Percentiles rank a stretch among this genome's conserved stretches.
Evolutionary conservation across 2,113 vertebrate genomes (phyloP).

Genomic region (Isurus oxyrinchus): DNA sequence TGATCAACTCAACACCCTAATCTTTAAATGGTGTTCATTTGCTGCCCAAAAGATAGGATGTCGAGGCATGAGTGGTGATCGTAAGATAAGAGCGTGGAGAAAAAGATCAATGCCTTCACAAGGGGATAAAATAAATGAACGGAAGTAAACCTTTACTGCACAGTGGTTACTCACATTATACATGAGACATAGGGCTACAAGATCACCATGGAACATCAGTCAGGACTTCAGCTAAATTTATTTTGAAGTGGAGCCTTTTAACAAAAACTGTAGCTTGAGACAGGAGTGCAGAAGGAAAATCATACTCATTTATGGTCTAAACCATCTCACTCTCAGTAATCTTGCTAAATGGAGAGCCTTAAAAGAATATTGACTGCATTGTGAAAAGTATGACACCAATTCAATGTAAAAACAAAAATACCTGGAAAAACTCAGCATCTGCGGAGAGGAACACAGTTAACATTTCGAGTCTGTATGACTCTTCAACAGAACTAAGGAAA

Average conservation of each 20-base stretch:
- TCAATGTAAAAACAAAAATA: background rate
- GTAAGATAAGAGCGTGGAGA: background rate
- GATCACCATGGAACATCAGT: background rate
- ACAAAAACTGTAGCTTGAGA: background rate
- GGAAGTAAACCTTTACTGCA: background rate
- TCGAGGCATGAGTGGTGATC: background rate
- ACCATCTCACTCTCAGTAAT: background rate
- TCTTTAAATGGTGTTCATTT: background rate
- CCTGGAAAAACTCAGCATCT: too few relatives aligned
- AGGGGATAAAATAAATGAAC: background rate
- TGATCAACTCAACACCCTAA: background rate
- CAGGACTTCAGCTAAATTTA: background rate
- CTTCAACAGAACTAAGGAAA: too few relatives aligned
- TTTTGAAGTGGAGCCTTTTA: background rate
- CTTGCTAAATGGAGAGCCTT: background rate
- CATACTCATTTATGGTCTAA: background rate
- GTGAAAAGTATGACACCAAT: background rate
- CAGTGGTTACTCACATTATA: background rate
- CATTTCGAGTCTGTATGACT: too few relatives aligned
- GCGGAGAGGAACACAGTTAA: too few relatives aligned
- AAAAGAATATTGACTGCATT: background rate
- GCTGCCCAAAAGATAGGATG: background rate
- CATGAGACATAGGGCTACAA: background rate
- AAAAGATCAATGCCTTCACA: background rate
- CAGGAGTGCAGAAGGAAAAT: background rate